Evolutionary conservation across 2,888 invertebrate species (phyloP), one percentile per base, ranked within the genome.

Genomic region (Laothoe populi): DNA sequence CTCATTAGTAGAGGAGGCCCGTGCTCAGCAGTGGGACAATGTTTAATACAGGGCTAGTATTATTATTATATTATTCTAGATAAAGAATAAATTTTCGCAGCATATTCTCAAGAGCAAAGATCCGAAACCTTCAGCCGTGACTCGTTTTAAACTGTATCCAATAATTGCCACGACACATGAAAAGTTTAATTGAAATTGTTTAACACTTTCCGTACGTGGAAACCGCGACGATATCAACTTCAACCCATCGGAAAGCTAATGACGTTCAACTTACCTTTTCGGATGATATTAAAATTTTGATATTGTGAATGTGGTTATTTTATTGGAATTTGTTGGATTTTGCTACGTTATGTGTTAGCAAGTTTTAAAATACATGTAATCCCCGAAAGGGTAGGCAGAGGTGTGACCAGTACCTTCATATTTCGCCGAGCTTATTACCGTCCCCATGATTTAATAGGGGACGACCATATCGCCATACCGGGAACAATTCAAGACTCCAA

Each of bases 111-210:
- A 35, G 4, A 10, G 31, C 35, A 16, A 35, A 31, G 26, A 19
- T 53, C 16, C 35, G 19, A 35, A 46, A 21, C 23, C 23, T 46
- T 23, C 45, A 21, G 10, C n/a, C 35, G 53, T 31, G 19, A 31
- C 24, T 31, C 19, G 31, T 35, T 53, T 53, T 35, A 31, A 53
- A 53, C 31, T 53, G 31, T 31, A 10, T 19, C 19, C 35, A 53
- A 53, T 53, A 53, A n/a, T 10, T 19, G 3, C 16, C 2, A 13
- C 53, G 31, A 35, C 35, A 35, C 48, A 21, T 48, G 26, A 48
- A 48, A 53, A 53, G 53, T 53, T 53, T 35, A 53, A 53, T 53
- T 53, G 53, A 21, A 53, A 35, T 19, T 35, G 35, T 53, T 53
- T 46, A 46, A 46, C 24, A 46, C 23, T 23, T 31, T 53, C 19